phyloP scores from a whole-genome alignment of 2,113 vertebrate genomes.

The Apeltes quadracus region DNA sequence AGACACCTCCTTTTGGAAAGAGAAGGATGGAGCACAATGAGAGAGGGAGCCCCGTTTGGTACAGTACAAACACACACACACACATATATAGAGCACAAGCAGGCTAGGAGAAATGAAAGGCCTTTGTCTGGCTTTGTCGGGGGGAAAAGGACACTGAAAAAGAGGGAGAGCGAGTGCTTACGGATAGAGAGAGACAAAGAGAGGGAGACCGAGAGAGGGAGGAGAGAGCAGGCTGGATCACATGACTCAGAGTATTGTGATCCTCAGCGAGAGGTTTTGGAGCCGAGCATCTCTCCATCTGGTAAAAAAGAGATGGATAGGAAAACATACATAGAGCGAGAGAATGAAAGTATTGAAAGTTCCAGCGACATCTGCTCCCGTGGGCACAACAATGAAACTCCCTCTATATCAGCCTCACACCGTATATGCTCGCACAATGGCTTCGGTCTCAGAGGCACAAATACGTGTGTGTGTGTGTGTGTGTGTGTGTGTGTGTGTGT shows the following conservation, averaged over 20 bases:
- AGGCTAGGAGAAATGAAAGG: constrained; percentile 75
- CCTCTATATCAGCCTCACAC: constrained; percentile 72
- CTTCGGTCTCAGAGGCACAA: constrained; percentile 50
- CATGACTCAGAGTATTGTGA: constrained; percentile 72
- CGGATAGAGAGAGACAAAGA: constrained; percentile 45
- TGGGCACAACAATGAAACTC: constrained; percentile 81
- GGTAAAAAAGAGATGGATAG: constrained; percentile 55
- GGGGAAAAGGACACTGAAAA: constrained; percentile 56
- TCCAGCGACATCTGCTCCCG: constrained; percentile 83
- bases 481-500: constrained; percentile 33
- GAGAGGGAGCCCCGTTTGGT: constrained; percentile 65
- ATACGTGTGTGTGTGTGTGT: constrained; percentile 56
- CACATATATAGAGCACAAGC: constrained; percentile 46
- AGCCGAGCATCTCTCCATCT: constrained; percentile 77
- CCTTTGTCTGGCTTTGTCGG: constrained; percentile 73
- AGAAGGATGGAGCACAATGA: constrained; percentile 63
- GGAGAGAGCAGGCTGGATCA: constrained; percentile 64
- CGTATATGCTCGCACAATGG: constrained; percentile 66
- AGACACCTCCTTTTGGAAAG: constrained; percentile 72
- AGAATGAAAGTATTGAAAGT: constrained; percentile 77
- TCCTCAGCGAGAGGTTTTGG: constrained; percentile 70
- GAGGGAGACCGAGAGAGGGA: constrained; percentile 43
- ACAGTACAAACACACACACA: constrained; percentile 72
- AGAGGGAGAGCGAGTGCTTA: constrained; percentile 55
- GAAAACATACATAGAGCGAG: constrained; percentile 46